Conservation (phyloP, 2,113 vertebrate genomes). For the Nothocercus nigrocapillus region DNA sequence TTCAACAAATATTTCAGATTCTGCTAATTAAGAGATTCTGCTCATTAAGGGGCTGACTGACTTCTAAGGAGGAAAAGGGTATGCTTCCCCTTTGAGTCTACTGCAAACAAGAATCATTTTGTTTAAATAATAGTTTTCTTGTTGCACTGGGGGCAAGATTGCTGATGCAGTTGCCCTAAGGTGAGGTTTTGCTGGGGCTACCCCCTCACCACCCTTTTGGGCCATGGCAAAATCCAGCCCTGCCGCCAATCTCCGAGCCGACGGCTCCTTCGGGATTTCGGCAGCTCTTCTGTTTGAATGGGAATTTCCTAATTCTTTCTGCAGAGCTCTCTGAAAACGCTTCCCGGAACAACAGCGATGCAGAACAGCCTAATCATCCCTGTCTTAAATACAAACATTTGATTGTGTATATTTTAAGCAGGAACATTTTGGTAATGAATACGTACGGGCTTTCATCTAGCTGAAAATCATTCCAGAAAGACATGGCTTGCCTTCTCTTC, state of each 20-base stretch:
- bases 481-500: not conserved
- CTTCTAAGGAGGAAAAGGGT: slow-evolving; percentile 47
- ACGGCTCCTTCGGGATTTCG: not conserved
- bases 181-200: not conserved
- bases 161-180: slow-evolving; percentile 33
- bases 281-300: not conserved
- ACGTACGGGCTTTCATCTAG: not conserved
- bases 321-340: not conserved
- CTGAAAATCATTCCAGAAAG: slow-evolving; percentile 7
- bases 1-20: slow-evolving; percentile 31
- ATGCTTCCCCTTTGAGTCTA: not conserved
- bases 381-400: not conserved
- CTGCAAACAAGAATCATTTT: not conserved
- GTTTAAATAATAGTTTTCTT: not conserved
- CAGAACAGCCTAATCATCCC: not conserved
- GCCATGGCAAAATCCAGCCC: not conserved
- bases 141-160: slow-evolving; percentile 17
- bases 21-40: slow-evolving; percentile 60
- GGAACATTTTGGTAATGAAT: not conserved
- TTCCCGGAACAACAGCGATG: not conserved
- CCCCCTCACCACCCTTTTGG: not conserved
- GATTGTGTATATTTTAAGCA: not conserved
- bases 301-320: not conserved
- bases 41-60: slow-evolving; percentile 55
- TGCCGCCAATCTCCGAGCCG: no score